phyloP scores from a whole-genome alignment of 1,140 invertebrate species.

The Chelonus insularis region DNA sequence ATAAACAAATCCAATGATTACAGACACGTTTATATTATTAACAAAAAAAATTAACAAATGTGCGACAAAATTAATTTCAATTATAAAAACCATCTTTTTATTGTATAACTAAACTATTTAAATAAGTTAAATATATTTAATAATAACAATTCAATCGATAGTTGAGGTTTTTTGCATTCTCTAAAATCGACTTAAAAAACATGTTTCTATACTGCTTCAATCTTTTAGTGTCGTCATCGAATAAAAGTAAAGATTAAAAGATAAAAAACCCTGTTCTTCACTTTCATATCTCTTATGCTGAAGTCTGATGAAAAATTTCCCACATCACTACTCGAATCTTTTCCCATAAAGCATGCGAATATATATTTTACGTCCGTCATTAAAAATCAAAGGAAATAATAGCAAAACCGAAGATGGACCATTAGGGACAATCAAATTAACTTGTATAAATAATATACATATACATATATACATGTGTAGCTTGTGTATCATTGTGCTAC shows the following conservation, averaged over 20 bases:
- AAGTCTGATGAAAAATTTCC: slow-evolving; percentile 8
- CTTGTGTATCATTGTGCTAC: not conserved
- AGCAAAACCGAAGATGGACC: not conserved
- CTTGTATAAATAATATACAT: not conserved
- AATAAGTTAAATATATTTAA: too few relatives aligned
- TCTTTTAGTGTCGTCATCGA: too few relatives aligned
- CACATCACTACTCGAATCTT: slow-evolving; percentile 5
- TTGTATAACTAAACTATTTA: too few relatives aligned
- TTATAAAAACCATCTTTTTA: too few relatives aligned
- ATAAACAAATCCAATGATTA: not conserved
- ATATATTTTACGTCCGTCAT: not conserved
- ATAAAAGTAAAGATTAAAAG: not conserved
- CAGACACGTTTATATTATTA: too few relatives aligned
- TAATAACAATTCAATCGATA: too few relatives aligned
- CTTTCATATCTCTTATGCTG: not conserved
- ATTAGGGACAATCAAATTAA: slow-evolving; percentile 6
- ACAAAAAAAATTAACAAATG: too few relatives aligned
- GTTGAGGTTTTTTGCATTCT: too few relatives aligned
- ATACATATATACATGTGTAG: not conserved
- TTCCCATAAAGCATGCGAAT: not conserved
- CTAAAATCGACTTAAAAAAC: too few relatives aligned
- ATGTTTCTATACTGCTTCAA: too few relatives aligned
- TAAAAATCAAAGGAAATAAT: slow-evolving; percentile 1
- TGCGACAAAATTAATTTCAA: too few relatives aligned
- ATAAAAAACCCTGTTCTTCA: slow-evolving; percentile 9